phyloP scores from a whole-genome alignment of 2,797 vertebrate genomes.

The Halcyon leucocephala region DNA sequence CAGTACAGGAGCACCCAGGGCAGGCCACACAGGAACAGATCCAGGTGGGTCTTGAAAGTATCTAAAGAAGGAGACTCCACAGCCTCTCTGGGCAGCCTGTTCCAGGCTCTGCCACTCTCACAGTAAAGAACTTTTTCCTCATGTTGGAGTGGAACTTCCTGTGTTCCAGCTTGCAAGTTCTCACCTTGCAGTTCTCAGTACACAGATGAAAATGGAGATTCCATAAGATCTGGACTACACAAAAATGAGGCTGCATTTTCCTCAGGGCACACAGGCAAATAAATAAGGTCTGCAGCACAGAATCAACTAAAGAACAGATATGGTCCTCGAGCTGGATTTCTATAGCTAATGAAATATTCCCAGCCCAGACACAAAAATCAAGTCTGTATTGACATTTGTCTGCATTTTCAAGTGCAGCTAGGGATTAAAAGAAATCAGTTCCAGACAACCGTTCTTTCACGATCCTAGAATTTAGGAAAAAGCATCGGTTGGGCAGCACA shows the following conservation, averaged over 20 bases:
- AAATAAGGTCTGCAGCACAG: neutral
- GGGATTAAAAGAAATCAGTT: neutral
- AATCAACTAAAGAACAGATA: neutral
- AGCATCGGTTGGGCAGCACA: fast-evolving
- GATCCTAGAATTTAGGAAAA: neutral
- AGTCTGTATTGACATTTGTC: neutral
- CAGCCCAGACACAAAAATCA: neutral
- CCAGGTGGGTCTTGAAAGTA: too few relatives aligned
- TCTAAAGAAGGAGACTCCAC: too few relatives aligned
- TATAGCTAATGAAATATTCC: neutral
- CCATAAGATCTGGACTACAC: neutral
- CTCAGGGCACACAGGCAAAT: neutral
- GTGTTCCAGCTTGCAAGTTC: too few relatives aligned
- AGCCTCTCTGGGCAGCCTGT: too few relatives aligned
- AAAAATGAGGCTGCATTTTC: neutral
- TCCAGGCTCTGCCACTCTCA: too few relatives aligned
- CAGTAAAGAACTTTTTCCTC: too few relatives aligned
- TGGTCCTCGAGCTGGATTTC: neutral
- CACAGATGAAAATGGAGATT: neutral
- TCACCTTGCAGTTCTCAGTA: neutral
- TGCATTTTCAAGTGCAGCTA: neutral
- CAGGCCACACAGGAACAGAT: too few relatives aligned
- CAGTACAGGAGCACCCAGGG: too few relatives aligned
- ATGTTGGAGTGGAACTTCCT: too few relatives aligned
- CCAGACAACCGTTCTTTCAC: neutral